Percentiles rank a stretch among this genome's conserved stretches.
Conservation (phyloP, 2,797 vertebrate genomes). For the Neosalanx taihuensis region DNA sequence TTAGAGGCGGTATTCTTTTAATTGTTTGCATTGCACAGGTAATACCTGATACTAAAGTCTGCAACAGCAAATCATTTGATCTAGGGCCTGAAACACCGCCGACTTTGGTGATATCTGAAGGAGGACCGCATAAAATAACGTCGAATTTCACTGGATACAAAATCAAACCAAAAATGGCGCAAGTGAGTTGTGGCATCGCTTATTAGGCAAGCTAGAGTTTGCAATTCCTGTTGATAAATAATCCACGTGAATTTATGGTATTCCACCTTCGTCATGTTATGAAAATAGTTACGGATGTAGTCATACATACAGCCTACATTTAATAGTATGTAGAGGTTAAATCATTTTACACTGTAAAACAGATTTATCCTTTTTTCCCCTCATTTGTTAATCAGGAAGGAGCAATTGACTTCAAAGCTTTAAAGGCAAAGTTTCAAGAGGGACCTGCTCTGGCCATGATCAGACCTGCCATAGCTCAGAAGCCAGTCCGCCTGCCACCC, state of each 20-base stretch:
- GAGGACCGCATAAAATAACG: not conserved
- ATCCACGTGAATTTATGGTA: no score
- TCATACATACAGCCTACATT: not conserved
- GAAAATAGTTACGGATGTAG: not conserved
- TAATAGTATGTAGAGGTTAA: not conserved
- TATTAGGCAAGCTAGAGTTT: no score
- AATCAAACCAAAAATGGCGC: constrained; percentile 50
- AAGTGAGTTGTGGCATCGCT: constrained; percentile 27
- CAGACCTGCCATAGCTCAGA: constrained; percentile 69
- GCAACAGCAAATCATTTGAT: not conserved
- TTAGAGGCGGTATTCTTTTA: not conserved
- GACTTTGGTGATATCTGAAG: not conserved
- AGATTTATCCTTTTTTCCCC: not conserved
- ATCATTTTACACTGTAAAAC: not conserved
- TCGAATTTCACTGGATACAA: constrained; percentile 39
- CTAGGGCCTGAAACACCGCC: not conserved
- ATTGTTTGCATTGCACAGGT: not conserved
- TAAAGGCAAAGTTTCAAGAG: constrained; percentile 87
- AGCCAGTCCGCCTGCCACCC: constrained; percentile 64
- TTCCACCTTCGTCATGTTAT: not conserved
- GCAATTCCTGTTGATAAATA: no score
- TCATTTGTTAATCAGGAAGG: constrained; percentile 63
- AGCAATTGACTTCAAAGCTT: constrained; percentile 78
- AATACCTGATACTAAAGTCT: not conserved
- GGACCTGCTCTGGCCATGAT: constrained; percentile 57